phyloP scores from a whole-genome alignment of 2,113 vertebrate genomes.

The Atractosteus spatula region DNA sequence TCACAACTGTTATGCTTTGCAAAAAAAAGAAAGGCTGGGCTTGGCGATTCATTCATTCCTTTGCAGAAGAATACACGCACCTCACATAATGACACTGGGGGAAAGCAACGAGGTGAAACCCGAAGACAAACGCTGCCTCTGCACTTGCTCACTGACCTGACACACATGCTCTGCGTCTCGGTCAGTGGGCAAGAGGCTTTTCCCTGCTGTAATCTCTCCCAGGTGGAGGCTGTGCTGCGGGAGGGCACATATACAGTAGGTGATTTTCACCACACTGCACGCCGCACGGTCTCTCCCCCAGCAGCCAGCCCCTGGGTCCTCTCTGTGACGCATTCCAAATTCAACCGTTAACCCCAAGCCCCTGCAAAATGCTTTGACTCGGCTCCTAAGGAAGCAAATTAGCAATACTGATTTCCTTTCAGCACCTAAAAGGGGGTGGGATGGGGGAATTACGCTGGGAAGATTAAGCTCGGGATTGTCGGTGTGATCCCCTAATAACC shows the following conservation, averaged over 20 bases:
- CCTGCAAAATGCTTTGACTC: neutral
- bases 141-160: neutral
- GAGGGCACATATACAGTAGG: neutral
- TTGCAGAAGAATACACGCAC: too few relatives aligned
- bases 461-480: constrained; percentile 53
- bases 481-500: constrained; percentile 65
- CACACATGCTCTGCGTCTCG: neutral
- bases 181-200: neutral
- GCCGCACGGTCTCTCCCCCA: neutral
- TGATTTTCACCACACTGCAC: neutral
- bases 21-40: too few relatives aligned
- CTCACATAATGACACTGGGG: too few relatives aligned
- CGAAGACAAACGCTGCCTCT: neutral
- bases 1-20: too few relatives aligned
- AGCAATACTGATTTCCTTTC: too few relatives aligned
- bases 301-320: neutral
- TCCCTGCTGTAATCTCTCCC: neutral
- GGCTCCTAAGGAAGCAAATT: neutral
- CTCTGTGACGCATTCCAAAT: constrained; percentile 20
- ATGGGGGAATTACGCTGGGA: constrained; percentile 45
- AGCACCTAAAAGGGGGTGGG: constrained; percentile 19
- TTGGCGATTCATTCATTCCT: too few relatives aligned
- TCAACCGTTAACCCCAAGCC: neutral
- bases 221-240: neutral
- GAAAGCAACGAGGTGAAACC: neutral